Base-by-base conservation (phyloP, 64 coral and sea anemone genomes). In the Montipora efflorescens region DNA sequence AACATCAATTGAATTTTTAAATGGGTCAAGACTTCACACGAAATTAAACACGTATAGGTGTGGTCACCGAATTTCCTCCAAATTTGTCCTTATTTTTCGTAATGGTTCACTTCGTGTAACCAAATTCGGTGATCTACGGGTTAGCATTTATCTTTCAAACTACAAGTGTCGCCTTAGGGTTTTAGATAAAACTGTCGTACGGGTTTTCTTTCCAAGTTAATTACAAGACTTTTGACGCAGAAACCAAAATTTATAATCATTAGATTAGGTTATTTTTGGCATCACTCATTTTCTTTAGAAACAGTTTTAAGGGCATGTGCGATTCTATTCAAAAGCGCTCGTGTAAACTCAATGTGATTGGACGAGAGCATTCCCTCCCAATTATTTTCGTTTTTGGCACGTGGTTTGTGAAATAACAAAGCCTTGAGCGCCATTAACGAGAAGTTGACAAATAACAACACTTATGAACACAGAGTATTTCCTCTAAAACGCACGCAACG, bases 381-480 rank as follows among this genome's bases (percentile, higher is more conserved):
- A 50, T 49, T 71, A 44, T 72, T 86, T 70, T 45, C 19, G 47
- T 71, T 49, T 50, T 71, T 18, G 62, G 66, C 82, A 86, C 82
- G 61, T 86, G 82, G 82, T 71, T 36, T 10, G 8, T 11, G 46
- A 86, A 72, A 86, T 50, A 86, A 86, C 64, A 71, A 67, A 48
- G 36, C 82, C 19, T 71, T 16, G 2, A 18, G 82, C 81, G 82
- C 82, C 82, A 71, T 50, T 14, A 46, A 48, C n/a, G 59, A 36
- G 57, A 67, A 58, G 62, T 64, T 59, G 61, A 82, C 59, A 82
- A 52, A 82, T 82, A 82, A 84, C 61, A 84, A 84, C 61, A 47
- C 81, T 71, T 18, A 86, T 16, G 16, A 86, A 15, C 67, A 4
- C 9, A 23, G 25, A 70, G 66, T 45, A 51, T 86, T 12, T 86